A percentile compares a stretch with the other conserved stretches of the same genome.
Evolutionary conservation across 2,888 invertebrate genomes (phyloP).

Genomic region (Esperia sulphurella): DNA sequence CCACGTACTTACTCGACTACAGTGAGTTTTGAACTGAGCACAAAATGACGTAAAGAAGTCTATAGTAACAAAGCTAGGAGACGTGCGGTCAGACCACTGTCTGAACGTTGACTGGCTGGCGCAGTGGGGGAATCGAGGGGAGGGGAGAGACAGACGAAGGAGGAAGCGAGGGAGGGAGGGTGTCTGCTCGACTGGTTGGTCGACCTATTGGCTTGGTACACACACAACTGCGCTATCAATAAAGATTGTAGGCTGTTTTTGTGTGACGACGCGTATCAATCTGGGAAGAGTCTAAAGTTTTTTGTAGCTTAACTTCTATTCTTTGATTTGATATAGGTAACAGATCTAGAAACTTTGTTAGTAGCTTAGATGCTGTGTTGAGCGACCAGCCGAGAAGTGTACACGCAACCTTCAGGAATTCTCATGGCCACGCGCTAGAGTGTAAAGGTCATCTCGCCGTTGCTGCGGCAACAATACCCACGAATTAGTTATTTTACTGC

Average conservation of each 20-base stretch:
- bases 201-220: slow-evolving; percentile 72
- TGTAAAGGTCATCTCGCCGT: slow-evolving; percentile 63
- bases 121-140: slow-evolving; percentile 37
- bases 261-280: slow-evolving; percentile 33
- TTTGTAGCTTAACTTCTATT: slow-evolving; percentile 13
- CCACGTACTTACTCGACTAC: slow-evolving; percentile 53
- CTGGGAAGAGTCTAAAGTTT: slow-evolving; percentile 19
- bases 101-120: slow-evolving; percentile 67
- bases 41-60: slow-evolving; percentile 69
- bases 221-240: slow-evolving; percentile 55
- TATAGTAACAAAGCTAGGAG: slow-evolving; percentile 19
- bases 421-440: slow-evolving; percentile 65
- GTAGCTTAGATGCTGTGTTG: slow-evolving; percentile 12
- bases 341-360: slow-evolving; percentile 8
- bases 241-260: slow-evolving; percentile 60
- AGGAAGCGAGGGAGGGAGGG: slow-evolving; percentile 69
- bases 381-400: slow-evolving; percentile 41
- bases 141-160: slow-evolving; percentile 54
- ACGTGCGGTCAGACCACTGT: slow-evolving; percentile 39
- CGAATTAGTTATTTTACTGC: slow-evolving; percentile 23
- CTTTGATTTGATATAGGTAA: slow-evolving; percentile 10
- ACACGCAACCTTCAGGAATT: slow-evolving; percentile 63
- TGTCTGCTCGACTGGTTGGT: slow-evolving; percentile 75
- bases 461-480: slow-evolving; percentile 47
- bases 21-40: slow-evolving; percentile 51